Base-by-base conservation (phyloP, 2,797 vertebrate genomes). In the Tangara arthus region DNA sequence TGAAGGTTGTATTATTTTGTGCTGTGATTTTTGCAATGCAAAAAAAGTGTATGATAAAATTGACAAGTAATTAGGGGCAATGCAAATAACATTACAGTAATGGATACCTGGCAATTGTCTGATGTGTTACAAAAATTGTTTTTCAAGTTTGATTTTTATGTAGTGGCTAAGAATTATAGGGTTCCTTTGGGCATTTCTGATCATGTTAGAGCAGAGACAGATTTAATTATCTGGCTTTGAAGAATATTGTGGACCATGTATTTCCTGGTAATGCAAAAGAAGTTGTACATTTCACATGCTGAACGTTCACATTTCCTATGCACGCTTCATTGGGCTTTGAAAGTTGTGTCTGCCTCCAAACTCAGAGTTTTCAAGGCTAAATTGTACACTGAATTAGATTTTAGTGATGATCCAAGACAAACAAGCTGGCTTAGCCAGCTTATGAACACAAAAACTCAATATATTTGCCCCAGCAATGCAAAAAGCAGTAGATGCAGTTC, bases 181-280 rank as follows among this genome's bases (percentile, higher is more conserved):
- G 66, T 52, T 88, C 35, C 39, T 35, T 66, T 77, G 24, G 13
- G 10, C 19, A 60, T 66, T 63, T 65, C n/a, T 63, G 27, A 39
- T 50, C 12, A 24, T 24, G 41, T 32, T 71, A 76, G 47, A 80
- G 11, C 5, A 49, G 19, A 85, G 27, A 44, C 0, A 0, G 32
- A 56, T 55, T 81, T 66, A 57, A 39, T 61, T 84, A 64, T 41
- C 26, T 81, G 73, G 6, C 39, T 90, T 70, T 81, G 44, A 34
- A 77, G 46, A 65, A 27, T 65, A 65, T 15, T 32, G 27, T 55
- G 7, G 12, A 71, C 50, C 0, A 0, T 47, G 30, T 3, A 27
- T 73, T 82, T 82, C 53, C 32, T 59, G 10, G 17, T 66, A 47
- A 71, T 37, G 39, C n/a, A 47, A 68, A 79, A 72, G 47, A 44